Base-by-base conservation (phyloP, 2,888 invertebrate species). In the Neuroscelio doddi region DNA sequence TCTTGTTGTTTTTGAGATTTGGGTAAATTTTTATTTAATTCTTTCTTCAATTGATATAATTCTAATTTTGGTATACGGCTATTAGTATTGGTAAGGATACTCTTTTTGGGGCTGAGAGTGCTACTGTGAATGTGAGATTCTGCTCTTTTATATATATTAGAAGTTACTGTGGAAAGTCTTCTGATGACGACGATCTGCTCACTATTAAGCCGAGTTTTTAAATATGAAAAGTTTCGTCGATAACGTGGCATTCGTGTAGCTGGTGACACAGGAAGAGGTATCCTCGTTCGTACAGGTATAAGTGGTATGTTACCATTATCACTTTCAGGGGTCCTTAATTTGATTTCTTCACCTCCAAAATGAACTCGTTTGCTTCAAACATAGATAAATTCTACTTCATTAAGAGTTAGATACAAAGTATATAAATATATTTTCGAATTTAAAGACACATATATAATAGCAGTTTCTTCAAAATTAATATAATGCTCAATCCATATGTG, bases 321-420 rank as follows among this genome's bases (percentile, higher is more conserved):
- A 80, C 93, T 93, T 71, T 94, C 94, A 0, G 94, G 94, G 9
- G 94, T 94, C 65, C 94, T 86, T 83, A 94, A 89, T 86, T 94
- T 94, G 1, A 94, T 91, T 67, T 93, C 88, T 85, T 94, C 94
- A n/a, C 94, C 94, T 2, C 94, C 94, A 72, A 94, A 94, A 44
- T 93, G 90, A 5, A 94, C 94, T 75, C 93, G 89, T 79, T 93
- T 89, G 29, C 1, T 16, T 17, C 32, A 1, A 52, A 12, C 12
- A 34, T 8, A 9, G 26, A 24, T 10, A 34, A 1, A 24, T 34
- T 21, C 17, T 38, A 5, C 9, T n/a, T n/a, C n/a, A n/a, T n/a
- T n/a, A n/a, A n/a, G n/a, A n/a, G n/a, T n/a, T n/a, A n/a, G n/a
- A n/a, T n/a, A n/a, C n/a, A n/a, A n/a, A n/a, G n/a, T n/a, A n/a